phyloP scores from a whole-genome alignment of 2,888 invertebrate genomes.

The Lasioglossum figueresi region DNA sequence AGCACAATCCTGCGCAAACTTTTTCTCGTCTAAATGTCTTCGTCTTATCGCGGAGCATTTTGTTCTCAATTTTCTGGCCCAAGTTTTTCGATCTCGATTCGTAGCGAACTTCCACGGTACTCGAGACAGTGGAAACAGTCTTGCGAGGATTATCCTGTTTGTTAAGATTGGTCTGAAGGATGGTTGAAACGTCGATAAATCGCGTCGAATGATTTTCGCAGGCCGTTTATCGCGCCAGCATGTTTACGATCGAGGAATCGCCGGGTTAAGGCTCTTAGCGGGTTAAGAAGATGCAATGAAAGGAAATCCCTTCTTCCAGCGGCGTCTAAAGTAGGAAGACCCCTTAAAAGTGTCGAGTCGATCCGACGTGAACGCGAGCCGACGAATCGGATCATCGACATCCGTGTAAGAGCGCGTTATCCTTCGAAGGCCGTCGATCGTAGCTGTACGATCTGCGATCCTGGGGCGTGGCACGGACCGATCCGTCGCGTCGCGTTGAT shows the following conservation, averaged over 20 bases:
- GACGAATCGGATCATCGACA: constrained; percentile 37
- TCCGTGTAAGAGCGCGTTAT: constrained; percentile 32
- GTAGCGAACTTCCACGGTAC: neutral
- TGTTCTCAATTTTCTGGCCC: neutral
- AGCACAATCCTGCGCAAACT: neutral
- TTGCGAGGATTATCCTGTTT: neutral
- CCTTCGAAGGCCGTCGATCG: constrained; percentile 58
- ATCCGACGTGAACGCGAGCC: neutral
- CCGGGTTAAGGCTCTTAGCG: constrained; percentile 1
- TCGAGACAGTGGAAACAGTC: neutral
- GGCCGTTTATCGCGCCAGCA: neutral
- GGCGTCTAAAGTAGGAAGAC: neutral
- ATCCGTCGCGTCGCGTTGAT: constrained; percentile 39
- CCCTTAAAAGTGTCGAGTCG: constrained; percentile 6
- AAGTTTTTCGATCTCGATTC: neutral
- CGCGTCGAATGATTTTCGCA: neutral
- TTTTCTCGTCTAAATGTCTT: neutral
- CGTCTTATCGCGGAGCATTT: neutral
- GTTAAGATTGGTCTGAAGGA: neutral
- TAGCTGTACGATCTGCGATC: constrained; percentile 43
- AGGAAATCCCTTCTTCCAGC: constrained; percentile 3
- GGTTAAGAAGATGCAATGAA: constrained; percentile 13
- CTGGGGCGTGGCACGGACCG: constrained; percentile 62
- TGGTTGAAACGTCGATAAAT: neutral
- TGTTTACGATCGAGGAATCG: constrained; percentile 7